Evolutionary conservation across 2,797 vertebrate species (phyloP).

Genomic region (Anolis apletophallus): DNA sequence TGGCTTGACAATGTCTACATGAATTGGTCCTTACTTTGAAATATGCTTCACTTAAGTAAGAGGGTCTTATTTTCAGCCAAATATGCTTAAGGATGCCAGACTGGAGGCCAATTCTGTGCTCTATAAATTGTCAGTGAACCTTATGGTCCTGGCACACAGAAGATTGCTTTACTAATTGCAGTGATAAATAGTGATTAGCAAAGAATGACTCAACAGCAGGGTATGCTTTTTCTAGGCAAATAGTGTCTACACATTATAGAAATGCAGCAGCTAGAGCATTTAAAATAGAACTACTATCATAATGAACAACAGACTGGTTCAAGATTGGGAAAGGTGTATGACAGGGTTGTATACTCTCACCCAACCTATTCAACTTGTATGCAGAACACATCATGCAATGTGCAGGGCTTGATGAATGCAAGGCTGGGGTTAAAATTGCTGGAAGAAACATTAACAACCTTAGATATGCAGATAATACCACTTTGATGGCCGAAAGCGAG

Average conservation of each 20-base stretch:
- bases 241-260: not conserved
- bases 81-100: constrained; percentile 10
- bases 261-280: not conserved
- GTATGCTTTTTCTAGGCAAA: not conserved
- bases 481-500: no score
- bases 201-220: not conserved
- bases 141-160: not conserved
- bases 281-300: not conserved
- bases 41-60: constrained; percentile 4
- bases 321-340: no score
- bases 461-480: no score
- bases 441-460: no score
- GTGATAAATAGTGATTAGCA: not conserved
- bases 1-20: not conserved
- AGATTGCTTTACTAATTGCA: constrained; percentile 45
- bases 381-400: no score
- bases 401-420: no score
- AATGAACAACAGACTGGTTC: no score
- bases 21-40: not conserved
- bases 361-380: no score
- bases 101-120: constrained; percentile 1
- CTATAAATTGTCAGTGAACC: constrained; percentile 22
- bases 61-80: constrained; percentile 20
- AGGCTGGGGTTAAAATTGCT: no score
- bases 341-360: no score